A percentile compares a stretch with the other conserved stretches of the same genome.
These are phyloP conservation scores for Hylia prasina DNA, from an alignment of 2,113 vertebrate genomes.

Conservation along the genomic window DNA sequence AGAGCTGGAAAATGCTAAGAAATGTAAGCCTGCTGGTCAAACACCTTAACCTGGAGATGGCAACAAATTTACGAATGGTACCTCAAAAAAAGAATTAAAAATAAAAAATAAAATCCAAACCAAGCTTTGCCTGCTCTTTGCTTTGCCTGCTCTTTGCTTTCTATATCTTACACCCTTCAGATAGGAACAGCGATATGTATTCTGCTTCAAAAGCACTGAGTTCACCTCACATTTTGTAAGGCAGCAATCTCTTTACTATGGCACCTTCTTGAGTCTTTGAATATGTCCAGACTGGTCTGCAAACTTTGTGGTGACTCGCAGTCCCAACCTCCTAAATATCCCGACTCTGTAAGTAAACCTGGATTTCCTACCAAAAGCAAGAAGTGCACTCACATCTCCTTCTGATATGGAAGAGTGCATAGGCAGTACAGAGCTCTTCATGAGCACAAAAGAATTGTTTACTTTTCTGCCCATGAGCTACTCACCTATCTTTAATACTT, in stretches of 20 bases:
- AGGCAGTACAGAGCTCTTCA: not conserved
- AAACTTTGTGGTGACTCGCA: rapidly evolving
- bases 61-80: not conserved
- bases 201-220: rapidly evolving
- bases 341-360: not conserved
- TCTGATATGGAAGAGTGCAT: not conserved
- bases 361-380: not conserved
- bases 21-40: not conserved
- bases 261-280: not conserved
- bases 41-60: not conserved
- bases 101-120: not conserved
- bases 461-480: not conserved
- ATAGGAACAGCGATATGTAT: not conserved
- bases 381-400: not conserved
- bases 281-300: not conserved
- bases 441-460: not conserved
- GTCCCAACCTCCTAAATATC: not conserved
- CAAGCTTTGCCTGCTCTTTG: not conserved
- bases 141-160: not conserved
- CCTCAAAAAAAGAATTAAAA: not conserved
- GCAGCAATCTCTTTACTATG: not conserved
- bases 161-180: not conserved
- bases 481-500: not conserved
- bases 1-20: not conserved
- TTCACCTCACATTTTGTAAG: not conserved